These are phyloP conservation scores for Apus apus DNA, from an alignment of 2,113 vertebrate species.

Conservation along the genomic window DNA sequence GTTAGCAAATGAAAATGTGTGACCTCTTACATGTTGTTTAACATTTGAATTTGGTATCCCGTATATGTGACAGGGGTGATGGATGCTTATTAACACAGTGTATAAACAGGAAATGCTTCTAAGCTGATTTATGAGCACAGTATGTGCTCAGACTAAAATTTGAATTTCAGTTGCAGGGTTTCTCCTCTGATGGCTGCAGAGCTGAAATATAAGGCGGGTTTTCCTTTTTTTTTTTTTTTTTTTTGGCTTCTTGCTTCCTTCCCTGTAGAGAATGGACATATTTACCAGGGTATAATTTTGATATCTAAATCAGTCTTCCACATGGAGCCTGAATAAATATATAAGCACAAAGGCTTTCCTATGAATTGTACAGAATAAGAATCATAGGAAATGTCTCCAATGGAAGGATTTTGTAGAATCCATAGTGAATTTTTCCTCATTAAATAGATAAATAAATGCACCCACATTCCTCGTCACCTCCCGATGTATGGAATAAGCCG, in stretches of 20 bases:
- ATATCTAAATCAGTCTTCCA: not conserved
- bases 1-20: slow-evolving; percentile 87
- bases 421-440: not conserved
- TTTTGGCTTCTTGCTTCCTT: not conserved
- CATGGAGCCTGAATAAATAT: not conserved
- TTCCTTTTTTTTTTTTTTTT: not conserved
- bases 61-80: slow-evolving; percentile 81
- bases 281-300: not conserved
- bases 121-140: slow-evolving; percentile 80
- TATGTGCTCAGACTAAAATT: slow-evolving; percentile 68
- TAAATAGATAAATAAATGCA: not conserved
- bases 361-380: not conserved
- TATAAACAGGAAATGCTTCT: slow-evolving; percentile 90
- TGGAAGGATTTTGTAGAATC: not conserved
- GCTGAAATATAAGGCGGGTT: not conserved
- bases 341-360: not conserved
- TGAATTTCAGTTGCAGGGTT: slow-evolving; percentile 68
- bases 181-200: not conserved
- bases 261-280: not conserved
- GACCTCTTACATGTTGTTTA: slow-evolving; percentile 88
- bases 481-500: not conserved
- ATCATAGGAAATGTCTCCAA: not conserved
- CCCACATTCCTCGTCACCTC: fast-evolving
- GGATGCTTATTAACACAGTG: slow-evolving; percentile 82
- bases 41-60: slow-evolving; percentile 85